These are phyloP conservation scores for Tanytarsus gracilentus DNA, from an alignment of 2,888 invertebrate genomes.

Conservation along the genomic window DNA sequence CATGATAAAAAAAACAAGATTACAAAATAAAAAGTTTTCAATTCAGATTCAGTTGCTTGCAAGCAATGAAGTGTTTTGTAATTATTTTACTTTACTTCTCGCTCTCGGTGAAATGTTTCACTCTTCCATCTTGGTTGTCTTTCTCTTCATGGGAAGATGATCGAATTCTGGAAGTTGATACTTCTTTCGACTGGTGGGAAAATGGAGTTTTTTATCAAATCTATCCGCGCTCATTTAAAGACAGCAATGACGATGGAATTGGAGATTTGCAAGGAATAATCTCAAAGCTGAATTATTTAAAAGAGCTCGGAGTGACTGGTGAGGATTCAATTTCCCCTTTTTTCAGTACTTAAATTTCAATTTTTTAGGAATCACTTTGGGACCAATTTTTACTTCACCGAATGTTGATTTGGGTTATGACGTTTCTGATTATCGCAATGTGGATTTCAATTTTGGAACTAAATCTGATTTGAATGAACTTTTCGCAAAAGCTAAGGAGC, in stretches of 20 bases:
- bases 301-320: constrained; percentile 53
- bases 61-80: not conserved
- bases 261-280: constrained; percentile 66
- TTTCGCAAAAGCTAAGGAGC: constrained; percentile 36
- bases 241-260: constrained; percentile 61
- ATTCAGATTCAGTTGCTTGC: not conserved
- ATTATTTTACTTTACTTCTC: not conserved
- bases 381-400: constrained; percentile 49
- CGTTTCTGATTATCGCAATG: constrained; percentile 48
- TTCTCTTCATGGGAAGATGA: not conserved
- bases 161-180: not conserved
- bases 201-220: constrained; percentile 62
- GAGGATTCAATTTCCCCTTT: not conserved
- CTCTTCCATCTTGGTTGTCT: not conserved
- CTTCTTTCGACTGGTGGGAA: constrained; percentile 64
- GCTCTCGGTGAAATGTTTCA: not conserved
- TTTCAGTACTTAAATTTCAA: not conserved
- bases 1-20: too few relatives aligned
- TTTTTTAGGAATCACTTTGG: constrained; percentile 51
- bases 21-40: too few relatives aligned
- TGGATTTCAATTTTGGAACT: constrained; percentile 51
- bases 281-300: constrained; percentile 53
- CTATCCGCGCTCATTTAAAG: constrained; percentile 65
- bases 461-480: constrained; percentile 48
- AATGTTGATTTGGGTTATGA: constrained; percentile 56